A percentile compares a stretch with the other conserved stretches of the same genome.
phyloP scores from a whole-genome alignment of 1,140 invertebrate genomes.

The Pseudomyrmex cubaensis region DNA sequence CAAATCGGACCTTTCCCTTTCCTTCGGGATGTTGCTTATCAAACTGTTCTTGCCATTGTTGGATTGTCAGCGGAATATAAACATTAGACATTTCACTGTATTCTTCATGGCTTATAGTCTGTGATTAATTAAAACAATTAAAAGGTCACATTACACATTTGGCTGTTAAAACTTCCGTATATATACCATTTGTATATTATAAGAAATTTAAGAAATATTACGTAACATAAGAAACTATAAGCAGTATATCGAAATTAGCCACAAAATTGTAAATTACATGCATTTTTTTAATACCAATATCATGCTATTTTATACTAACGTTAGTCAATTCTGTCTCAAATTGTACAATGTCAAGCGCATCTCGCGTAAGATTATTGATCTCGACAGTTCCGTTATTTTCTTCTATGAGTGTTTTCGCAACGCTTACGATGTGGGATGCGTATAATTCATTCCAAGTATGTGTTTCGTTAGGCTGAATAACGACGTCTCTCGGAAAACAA shows the following conservation, averaged over 20 bases:
- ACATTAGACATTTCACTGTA: not conserved
- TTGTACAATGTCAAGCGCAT: not conserved
- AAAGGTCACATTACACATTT: not conserved
- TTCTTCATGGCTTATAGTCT: not conserved
- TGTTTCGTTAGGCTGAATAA: not conserved
- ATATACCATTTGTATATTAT: not conserved
- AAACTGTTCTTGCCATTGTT: not conserved
- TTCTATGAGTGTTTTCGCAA: not conserved
- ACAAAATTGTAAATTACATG: not conserved
- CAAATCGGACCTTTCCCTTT: not conserved
- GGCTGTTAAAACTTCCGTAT: not conserved
- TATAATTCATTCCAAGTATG: not conserved
- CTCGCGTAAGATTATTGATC: not conserved
- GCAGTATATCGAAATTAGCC: not conserved
- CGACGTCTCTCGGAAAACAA: not conserved
- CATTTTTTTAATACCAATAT: not conserved
- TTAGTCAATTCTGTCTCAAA: constrained; percentile 20
- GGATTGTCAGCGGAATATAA: not conserved
- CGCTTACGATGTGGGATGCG: not conserved
- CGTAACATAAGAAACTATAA: not conserved
- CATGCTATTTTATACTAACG: no score
- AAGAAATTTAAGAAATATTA: not conserved
- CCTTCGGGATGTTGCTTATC: not conserved
- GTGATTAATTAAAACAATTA: not conserved
- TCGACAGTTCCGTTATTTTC: no score